phyloP scores from a whole-genome alignment of 2,113 vertebrate genomes.

The Paradoxurus hermaphroditus region DNA sequence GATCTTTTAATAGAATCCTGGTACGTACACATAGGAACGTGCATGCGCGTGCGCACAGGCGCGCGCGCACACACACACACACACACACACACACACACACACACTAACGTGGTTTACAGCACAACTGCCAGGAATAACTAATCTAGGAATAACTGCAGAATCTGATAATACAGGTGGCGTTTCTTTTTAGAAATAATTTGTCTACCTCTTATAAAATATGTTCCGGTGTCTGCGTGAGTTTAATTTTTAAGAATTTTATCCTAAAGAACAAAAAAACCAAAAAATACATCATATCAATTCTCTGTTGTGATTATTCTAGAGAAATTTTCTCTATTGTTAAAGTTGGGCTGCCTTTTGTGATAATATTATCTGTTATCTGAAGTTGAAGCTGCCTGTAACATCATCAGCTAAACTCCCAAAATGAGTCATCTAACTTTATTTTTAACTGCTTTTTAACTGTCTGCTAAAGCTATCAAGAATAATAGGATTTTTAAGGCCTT shows the following conservation, averaged over 20 bases:
- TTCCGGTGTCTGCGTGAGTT: not conserved
- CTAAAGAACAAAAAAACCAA: not conserved
- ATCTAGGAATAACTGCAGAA: slow-evolving; percentile 51
- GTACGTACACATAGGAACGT: not conserved
- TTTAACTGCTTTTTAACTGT: slow-evolving; percentile 79
- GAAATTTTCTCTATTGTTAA: slow-evolving; percentile 60
- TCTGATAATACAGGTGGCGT: slow-evolving; percentile 64
- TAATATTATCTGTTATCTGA: slow-evolving; percentile 78
- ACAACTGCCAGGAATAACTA: slow-evolving; percentile 70
- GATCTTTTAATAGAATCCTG: slow-evolving; percentile 60
- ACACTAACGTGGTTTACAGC: slow-evolving; percentile 35
- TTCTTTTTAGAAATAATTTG: slow-evolving; percentile 65
- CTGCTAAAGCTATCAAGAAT: slow-evolving; percentile 73
- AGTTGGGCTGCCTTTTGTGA: slow-evolving; percentile 71
- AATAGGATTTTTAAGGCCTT: slow-evolving; percentile 72
- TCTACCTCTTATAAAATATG: slow-evolving; percentile 4
- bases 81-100: slow-evolving; percentile 24
- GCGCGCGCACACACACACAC: not conserved
- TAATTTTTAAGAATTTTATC: not conserved
- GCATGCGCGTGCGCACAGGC: no score
- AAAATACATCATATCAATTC: not conserved
- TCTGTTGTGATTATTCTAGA: not conserved
- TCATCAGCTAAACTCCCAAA: slow-evolving; percentile 73
- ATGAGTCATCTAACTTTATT: slow-evolving; percentile 83
- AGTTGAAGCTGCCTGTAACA: slow-evolving; percentile 64